Evolutionary conservation across 2,888 invertebrate species (phyloP).

Genomic region (Sinodicranocentrus sp.): DNA sequence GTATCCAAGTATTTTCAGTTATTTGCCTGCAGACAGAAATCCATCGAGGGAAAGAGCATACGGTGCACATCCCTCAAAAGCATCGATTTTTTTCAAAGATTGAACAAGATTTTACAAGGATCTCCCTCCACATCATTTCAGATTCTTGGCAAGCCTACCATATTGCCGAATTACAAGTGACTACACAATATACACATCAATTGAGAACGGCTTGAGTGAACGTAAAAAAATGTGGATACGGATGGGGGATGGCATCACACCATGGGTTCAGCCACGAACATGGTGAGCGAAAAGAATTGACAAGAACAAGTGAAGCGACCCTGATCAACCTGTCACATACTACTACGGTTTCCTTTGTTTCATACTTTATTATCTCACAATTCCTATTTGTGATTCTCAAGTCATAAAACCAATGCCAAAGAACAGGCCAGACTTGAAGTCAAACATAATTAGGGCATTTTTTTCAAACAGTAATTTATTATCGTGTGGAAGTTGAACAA

Average conservation of each 20-base stretch:
- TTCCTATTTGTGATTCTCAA: not conserved
- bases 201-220: not conserved
- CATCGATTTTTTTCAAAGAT: not conserved
- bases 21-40: too few relatives aligned
- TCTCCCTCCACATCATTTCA: slow-evolving; percentile 32
- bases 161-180: slow-evolving; percentile 22
- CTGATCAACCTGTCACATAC: slow-evolving; percentile 50
- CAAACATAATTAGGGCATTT: slow-evolving; percentile 45
- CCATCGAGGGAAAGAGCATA: too few relatives aligned
- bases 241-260: not conserved
- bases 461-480: slow-evolving; percentile 38
- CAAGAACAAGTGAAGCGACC: slow-evolving; percentile 39
- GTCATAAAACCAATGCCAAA: slow-evolving; percentile 1
- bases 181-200: not conserved
- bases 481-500: not conserved
- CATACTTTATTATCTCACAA: slow-evolving; percentile 1
- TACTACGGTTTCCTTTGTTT: not conserved
- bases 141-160: slow-evolving; percentile 46
- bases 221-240: not conserved
- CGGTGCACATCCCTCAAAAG: too few relatives aligned
- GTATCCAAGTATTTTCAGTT: too few relatives aligned
- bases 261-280: slow-evolving; percentile 26
- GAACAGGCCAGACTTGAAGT: not conserved
- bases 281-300: slow-evolving; percentile 34
- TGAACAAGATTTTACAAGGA: slow-evolving; percentile 27